phyloP scores from a whole-genome alignment of 2,888 invertebrate species.

The Chrysotoxum bicinctum region DNA sequence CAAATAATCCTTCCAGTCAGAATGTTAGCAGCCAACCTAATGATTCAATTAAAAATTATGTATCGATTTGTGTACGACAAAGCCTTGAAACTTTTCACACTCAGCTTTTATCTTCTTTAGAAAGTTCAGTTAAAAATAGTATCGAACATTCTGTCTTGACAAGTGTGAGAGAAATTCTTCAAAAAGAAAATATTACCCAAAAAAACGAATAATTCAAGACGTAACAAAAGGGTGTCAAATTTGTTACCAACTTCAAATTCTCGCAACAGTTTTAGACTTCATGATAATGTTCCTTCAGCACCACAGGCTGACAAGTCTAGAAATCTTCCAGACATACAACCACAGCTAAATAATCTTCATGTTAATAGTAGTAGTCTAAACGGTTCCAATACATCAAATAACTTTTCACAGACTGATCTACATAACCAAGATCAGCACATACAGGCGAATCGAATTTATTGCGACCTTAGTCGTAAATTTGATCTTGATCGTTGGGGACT shows the following conservation, averaged over 20 bases:
- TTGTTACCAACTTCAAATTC: background rate
- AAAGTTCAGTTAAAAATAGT: background rate
- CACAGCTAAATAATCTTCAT: background rate
- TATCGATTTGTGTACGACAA: background rate
- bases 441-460: background rate
- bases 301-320: background rate
- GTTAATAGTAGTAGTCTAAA: background rate
- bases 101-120: background rate
- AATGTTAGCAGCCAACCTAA: background rate
- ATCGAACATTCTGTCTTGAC: background rate
- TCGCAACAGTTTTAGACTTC: background rate
- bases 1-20: too few species aligned
- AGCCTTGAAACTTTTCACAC: background rate
- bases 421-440: background rate
- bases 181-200: background rate
- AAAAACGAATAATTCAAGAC: background rate
- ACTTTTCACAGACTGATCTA: background rate
- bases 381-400: background rate
- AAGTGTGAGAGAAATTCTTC: background rate
- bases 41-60: background rate
- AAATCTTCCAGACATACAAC: background rate
- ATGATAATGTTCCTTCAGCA: background rate
- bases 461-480: background rate
- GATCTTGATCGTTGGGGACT: slow-evolving; percentile 1
- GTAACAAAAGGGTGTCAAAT: background rate